Evolutionary conservation across 2,888 invertebrate genomes (phyloP), one percentile per base, ranked within the genome.

Genomic region (Anthophora plumipes): DNA sequence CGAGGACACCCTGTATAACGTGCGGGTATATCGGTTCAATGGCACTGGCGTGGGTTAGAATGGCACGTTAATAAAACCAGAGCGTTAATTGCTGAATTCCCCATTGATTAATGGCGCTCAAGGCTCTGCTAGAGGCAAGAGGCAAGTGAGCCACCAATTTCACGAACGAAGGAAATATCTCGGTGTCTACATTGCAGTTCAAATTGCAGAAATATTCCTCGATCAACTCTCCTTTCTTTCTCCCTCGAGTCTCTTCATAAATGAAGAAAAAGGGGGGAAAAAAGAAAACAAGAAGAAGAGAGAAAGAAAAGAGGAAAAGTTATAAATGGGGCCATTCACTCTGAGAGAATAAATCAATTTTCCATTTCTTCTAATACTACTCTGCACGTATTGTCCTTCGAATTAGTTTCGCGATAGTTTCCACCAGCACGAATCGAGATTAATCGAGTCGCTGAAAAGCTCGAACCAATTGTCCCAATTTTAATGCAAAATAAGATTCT

Each of bases 1-100:
- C 22, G 2, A 0, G 7, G n/a, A 17, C 60, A 75, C 60, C 77
- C 59, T 17, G 17, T 75, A 75, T 12, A 50, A 17, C 0, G 3
- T 1, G 20, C 1, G 0, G 20, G 20, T 55, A 55, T 57, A 66
- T 64, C 64, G 31, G 54, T n/a, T n/a, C 31, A 59, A 66, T 55
- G 60, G 39, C 39, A 41, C 5, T n/a, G 46, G 31, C n/a, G 20
- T 11, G 25, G 54, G 64, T 67, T 80, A 71, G 76, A 71, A 70
- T 68, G 77, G 77, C 72, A 73, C 85, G 77, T 85, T 80, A 80
- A 87, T 85, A 87, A 85, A 86, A 87, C 70, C 77, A 73, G 85
- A 63, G 76, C 82, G 82, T 86, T 87, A 86, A 86, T 87, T 84
- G 85, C 82, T 82, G 69, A 87, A 86, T 86, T 87, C 87, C 80